Percentiles rank a stretch among this genome's conserved stretches.
These are phyloP conservation scores for Megalurothrips usitatus DNA, from an alignment of 2,888 invertebrate species.

Conservation along the genomic window DNA sequence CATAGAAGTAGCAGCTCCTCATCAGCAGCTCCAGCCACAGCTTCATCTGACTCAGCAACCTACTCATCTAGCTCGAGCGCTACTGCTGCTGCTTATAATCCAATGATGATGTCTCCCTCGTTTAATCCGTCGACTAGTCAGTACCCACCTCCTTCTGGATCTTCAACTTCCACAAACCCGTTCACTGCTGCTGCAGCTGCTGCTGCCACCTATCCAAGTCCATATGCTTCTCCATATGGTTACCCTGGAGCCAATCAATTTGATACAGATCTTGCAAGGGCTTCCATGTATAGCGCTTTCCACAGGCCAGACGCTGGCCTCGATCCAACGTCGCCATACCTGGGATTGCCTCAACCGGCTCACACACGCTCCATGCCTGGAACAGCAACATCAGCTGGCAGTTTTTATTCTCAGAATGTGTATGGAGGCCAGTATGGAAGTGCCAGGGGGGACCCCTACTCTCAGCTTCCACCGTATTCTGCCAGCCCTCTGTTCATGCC, in stretches of 20 bases:
- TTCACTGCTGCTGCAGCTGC: conserved; percentile 39
- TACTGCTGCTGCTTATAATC: neutral
- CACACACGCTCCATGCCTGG: neutral
- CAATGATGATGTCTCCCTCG: conserved; percentile 7
- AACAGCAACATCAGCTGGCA: neutral
- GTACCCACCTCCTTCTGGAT: neutral
- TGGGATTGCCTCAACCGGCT: neutral
- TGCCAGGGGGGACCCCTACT: neutral
- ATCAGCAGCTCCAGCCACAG: neutral
- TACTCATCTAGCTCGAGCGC: neutral
- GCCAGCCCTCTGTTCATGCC: neutral
- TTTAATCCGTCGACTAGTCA: neutral
- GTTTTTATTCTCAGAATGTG: neutral
- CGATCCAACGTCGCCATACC: conserved; percentile 6
- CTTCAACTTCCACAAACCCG: conserved; percentile 34
- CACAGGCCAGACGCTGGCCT: conserved; percentile 27
- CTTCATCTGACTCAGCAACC: neutral
- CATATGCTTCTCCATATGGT: conserved; percentile 9
- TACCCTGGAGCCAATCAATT: conserved; percentile 9
- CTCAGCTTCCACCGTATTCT: neutral
- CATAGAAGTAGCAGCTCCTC: conserved; percentile 27
- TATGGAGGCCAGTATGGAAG: neutral
- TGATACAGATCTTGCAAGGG: neutral
- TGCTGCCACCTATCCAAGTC: conserved; percentile 30
- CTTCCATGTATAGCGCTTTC: conserved; percentile 27